Evolutionary conservation across 2,888 invertebrate genomes (phyloP).

Genomic region (Hedychridium roseum): DNA sequence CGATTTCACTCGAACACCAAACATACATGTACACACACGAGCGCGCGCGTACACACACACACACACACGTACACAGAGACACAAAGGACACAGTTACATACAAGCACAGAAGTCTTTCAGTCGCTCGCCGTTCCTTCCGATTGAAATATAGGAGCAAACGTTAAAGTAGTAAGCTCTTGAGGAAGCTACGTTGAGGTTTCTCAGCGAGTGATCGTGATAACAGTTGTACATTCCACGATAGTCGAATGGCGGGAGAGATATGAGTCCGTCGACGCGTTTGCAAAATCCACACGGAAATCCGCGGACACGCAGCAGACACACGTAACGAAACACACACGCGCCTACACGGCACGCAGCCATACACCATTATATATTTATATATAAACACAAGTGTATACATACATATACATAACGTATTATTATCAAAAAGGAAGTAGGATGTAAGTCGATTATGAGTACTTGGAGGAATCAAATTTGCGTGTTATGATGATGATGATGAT

Average conservation of each 20-base stretch:
- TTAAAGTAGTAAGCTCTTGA: neutral
- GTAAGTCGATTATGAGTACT: slow-evolving; percentile 45
- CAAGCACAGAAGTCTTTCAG: slow-evolving; percentile 11
- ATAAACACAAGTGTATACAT: slow-evolving; percentile 11
- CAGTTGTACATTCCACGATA: slow-evolving; percentile 9
- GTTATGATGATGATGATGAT: slow-evolving; percentile 36
- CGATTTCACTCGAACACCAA: neutral
- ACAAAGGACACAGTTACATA: slow-evolving; percentile 4
- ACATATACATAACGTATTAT: slow-evolving; percentile 35
- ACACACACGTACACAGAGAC: slow-evolving; percentile 1
- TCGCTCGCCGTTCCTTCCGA: slow-evolving; percentile 19
- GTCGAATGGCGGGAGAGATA: slow-evolving; percentile 9
- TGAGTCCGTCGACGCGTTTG: too few species aligned
- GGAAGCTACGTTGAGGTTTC: neutral
- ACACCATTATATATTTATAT: slow-evolving; percentile 4
- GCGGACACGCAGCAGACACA: slow-evolving; percentile 7
- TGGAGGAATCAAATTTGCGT: slow-evolving; percentile 56
- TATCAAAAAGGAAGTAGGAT: slow-evolving; percentile 41
- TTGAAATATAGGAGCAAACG: slow-evolving; percentile 3
- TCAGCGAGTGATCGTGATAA: slow-evolving; percentile 7
- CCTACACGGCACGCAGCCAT: slow-evolving; percentile 19
- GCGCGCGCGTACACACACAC: slow-evolving; percentile 11
- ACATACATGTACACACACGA: slow-evolving; percentile 15
- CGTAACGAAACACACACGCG: slow-evolving; percentile 6
- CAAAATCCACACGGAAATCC: too few species aligned